phyloP scores from a whole-genome alignment of 92 coral and sea anemone genomes.

The Chrysogorgia sp. region DNA sequence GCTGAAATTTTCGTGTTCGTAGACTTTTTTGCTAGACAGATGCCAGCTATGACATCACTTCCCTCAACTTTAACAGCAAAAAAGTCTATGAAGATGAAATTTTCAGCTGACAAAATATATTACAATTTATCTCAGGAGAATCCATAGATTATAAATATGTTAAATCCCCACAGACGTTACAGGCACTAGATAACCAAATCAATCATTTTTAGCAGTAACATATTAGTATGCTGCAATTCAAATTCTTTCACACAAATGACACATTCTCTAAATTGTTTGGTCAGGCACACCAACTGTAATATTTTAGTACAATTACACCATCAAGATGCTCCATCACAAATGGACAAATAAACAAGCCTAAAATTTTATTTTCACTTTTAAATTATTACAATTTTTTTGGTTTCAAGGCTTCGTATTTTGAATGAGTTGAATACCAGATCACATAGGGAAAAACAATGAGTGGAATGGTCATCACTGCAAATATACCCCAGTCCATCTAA shows the following conservation, averaged over 20 bases:
- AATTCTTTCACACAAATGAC: not conserved
- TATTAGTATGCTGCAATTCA: not conserved
- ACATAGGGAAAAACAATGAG: conserved; percentile 83
- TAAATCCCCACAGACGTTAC: too few relatives aligned
- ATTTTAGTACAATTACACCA: too few relatives aligned
- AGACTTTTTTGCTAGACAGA: not conserved
- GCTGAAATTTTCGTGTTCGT: too few relatives aligned
- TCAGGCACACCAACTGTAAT: too few relatives aligned
- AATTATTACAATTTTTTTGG: conserved; percentile 64
- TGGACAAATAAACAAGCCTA: conserved; percentile 12
- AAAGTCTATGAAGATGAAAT: too few relatives aligned
- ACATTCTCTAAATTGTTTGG: too few relatives aligned
- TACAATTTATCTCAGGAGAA: too few relatives aligned
- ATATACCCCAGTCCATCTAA: conserved; percentile 98
- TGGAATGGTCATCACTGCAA: conserved; percentile 90
- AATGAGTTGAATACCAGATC: conserved; percentile 94
- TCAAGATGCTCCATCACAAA: not conserved
- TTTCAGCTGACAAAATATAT: too few relatives aligned
- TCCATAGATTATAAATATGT: too few relatives aligned
- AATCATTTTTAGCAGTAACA: not conserved
- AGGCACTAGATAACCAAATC: not conserved
- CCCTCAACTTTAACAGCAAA: too few relatives aligned
- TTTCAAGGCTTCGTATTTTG: conserved; percentile 90
- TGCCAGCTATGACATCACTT: too few relatives aligned
- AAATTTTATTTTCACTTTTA: conserved; percentile 5